Evolutionary conservation across 2,113 vertebrate genomes (phyloP).

Genomic region (Caracal caracal): DNA sequence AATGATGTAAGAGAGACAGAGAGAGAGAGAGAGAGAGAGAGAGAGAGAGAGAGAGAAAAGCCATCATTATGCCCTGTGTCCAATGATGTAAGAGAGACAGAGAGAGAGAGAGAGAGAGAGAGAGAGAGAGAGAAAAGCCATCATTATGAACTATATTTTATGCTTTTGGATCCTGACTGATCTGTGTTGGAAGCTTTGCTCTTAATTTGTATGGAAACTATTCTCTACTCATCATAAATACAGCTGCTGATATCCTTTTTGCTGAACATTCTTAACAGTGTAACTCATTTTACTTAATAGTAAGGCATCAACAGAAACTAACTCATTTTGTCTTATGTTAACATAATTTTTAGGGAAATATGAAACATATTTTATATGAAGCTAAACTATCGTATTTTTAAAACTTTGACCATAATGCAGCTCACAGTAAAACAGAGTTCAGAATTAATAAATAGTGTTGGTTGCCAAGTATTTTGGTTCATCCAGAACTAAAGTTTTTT

Average conservation of each 20-base stretch:
- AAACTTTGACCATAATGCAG: neutral
- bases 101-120: neutral
- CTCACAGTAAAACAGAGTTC: constrained; percentile 23
- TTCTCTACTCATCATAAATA: neutral
- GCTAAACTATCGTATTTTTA: neutral
- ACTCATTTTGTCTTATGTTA: constrained; percentile 3
- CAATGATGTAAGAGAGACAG: neutral
- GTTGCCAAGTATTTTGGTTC: constrained; percentile 38
- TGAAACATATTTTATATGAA: constrained; percentile 45
- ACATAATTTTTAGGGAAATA: neutral
- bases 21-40: neutral
- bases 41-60: neutral
- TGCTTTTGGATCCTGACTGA: neutral
- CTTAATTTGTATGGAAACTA: constrained; percentile 1
- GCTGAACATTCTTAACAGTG: neutral
- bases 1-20: neutral
- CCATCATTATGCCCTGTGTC: neutral
- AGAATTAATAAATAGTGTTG: constrained; percentile 24
- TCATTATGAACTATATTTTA: neutral
- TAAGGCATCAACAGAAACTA: neutral
- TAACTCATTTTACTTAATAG: constrained; percentile 17
- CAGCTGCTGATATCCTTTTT: neutral
- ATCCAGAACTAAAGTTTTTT: constrained; percentile 39
- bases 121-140: too few relatives aligned
- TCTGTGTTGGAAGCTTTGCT: neutral